Percentiles rank a stretch among this genome's conserved stretches.
Conservation (phyloP, 2,113 vertebrate species). For the Gymnarchus niloticus region DNA sequence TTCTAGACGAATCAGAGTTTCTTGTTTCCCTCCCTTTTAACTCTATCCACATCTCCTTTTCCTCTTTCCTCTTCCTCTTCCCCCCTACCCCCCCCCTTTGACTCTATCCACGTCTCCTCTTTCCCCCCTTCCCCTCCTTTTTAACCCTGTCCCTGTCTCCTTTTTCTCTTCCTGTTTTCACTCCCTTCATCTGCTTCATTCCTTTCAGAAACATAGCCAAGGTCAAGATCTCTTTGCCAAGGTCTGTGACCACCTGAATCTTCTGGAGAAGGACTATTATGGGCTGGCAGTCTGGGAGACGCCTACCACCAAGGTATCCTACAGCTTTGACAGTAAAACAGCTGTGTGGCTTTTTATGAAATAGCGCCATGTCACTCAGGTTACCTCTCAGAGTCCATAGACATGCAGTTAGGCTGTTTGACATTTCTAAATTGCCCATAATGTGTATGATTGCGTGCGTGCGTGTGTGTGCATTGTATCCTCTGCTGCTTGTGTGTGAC, state of each 20-base stretch:
- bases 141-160: neutral
- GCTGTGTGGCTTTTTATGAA: too few species aligned
- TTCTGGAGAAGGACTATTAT: constrained; percentile 95
- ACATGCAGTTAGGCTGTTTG: neutral
- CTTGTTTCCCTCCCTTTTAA: too few species aligned
- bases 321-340: neutral
- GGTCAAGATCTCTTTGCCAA: constrained; percentile 88
- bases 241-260: constrained; percentile 93
- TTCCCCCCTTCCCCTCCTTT: too few species aligned
- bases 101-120: too few species aligned
- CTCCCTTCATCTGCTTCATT: neutral
- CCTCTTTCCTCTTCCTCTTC: too few species aligned
- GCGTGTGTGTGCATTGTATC: neutral
- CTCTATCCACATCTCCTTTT: too few species aligned
- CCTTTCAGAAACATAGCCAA: constrained; percentile 84
- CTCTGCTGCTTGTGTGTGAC: neutral
- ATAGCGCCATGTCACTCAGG: neutral
- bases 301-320: constrained; percentile 70
- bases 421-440: neutral
- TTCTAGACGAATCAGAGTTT: too few species aligned
- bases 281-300: constrained; percentile 84
- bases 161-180: neutral
- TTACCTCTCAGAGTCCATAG: neutral
- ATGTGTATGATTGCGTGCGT: neutral
- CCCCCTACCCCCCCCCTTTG: too few species aligned